phyloP scores from a whole-genome alignment of 2,797 vertebrate species.

The Megalops cyprinoides region DNA sequence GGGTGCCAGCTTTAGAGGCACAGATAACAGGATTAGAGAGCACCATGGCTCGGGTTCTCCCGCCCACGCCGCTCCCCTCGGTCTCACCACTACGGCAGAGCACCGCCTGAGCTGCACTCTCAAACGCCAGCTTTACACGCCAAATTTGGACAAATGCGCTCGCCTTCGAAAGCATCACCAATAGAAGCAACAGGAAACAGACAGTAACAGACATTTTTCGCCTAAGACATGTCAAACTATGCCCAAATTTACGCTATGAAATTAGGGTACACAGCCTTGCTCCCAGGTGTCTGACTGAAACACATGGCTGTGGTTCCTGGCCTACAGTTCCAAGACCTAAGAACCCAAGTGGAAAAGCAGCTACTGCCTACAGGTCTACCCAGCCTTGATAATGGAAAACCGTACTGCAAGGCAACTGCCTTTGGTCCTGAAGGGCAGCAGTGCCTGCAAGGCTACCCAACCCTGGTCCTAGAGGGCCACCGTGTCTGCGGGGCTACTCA shows the following conservation, averaged over 20 bases:
- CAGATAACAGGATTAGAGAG: slow-evolving; percentile 83
- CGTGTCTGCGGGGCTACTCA: neutral
- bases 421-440: neutral
- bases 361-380: neutral
- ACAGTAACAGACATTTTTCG: too few species aligned
- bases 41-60: slow-evolving; percentile 71
- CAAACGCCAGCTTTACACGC: too few species aligned
- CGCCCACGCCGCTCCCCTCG: slow-evolving; percentile 67
- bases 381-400: neutral
- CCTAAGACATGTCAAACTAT: too few species aligned
- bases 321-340: too few species aligned
- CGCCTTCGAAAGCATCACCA: too few species aligned
- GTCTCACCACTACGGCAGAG: neutral
- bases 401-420: neutral
- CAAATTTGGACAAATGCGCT: neutral
- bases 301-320: too few species aligned
- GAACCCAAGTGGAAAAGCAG: too few species aligned
- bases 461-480: neutral
- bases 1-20: slow-evolving; percentile 77
- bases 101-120: neutral
- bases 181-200: too few species aligned
- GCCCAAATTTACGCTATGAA: too few species aligned
- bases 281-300: too few species aligned
- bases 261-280: too few species aligned
- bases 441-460: too few species aligned